Evolutionary conservation across 2,797 vertebrate genomes (phyloP).

Genomic region (Muscicapa striata): DNA sequence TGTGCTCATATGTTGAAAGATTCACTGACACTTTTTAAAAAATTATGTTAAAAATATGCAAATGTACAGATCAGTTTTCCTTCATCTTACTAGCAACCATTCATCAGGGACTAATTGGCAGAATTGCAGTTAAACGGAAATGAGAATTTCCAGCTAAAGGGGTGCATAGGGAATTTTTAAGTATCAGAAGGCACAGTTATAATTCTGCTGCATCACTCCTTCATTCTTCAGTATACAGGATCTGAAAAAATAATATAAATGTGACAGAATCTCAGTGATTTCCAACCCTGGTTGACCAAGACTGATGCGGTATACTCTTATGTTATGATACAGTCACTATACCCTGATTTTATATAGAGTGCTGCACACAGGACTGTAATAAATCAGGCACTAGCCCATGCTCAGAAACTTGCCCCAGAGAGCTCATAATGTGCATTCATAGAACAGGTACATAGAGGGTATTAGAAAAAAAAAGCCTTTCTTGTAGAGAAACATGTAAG

Average conservation of each 20-base stretch:
- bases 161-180: neutral
- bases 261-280: neutral
- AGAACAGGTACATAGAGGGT: neutral
- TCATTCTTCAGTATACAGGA: neutral
- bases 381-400: neutral
- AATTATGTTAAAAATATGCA: neutral
- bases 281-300: neutral
- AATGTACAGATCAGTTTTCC: neutral
- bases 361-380: neutral
- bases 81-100: neutral
- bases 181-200: neutral
- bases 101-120: conserved; percentile 8
- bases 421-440: neutral
- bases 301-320: neutral
- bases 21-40: neutral
- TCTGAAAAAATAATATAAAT: neutral
- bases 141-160: neutral
- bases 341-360: neutral
- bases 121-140: neutral
- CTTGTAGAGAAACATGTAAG: neutral
- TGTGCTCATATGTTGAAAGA: neutral
- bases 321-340: neutral
- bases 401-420: neutral
- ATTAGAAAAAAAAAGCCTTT: neutral
- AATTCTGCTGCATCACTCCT: neutral